These are phyloP conservation scores for Arenaria interpres DNA, from an alignment of 2,113 vertebrate species.

Conservation along the genomic window DNA sequence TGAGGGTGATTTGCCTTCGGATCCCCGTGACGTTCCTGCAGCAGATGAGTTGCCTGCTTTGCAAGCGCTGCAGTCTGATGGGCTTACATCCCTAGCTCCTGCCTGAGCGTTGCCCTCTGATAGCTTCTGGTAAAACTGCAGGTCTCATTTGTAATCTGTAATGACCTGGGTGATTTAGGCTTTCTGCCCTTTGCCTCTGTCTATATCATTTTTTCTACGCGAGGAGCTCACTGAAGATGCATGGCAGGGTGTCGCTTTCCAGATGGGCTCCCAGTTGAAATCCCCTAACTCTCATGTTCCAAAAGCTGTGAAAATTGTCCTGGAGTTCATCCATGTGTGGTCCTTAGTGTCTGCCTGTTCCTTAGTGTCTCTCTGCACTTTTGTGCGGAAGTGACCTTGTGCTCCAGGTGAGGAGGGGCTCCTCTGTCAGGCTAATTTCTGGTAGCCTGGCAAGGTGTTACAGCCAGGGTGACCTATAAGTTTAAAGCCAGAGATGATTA, in stretches of 20 bases:
- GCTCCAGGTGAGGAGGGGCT: not conserved
- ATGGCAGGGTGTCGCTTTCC: not conserved
- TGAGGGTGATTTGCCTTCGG: not conserved
- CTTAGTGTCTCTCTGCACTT: not conserved
- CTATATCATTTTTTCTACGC: not conserved
- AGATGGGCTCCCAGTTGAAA: not conserved
- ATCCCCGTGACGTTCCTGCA: not conserved
- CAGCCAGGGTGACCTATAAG: fast-evolving
- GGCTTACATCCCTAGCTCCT: not conserved
- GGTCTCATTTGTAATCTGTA: not conserved
- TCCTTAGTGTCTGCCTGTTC: not conserved
- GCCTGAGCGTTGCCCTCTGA: not conserved
- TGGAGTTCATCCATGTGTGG: not conserved
- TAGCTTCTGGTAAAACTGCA: not conserved
- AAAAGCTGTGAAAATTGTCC: not conserved
- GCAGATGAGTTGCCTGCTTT: not conserved
- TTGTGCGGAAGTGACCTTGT: not conserved
- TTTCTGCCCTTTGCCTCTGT: not conserved
- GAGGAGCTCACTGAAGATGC: not conserved
- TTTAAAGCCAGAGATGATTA: not conserved
- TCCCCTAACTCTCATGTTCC: not conserved
- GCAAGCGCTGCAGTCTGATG: not conserved
- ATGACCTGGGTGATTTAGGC: not conserved
- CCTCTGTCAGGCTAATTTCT: not conserved
- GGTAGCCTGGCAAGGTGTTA: not conserved